Conservation (phyloP, 1,140 invertebrate genomes). For the Macrotrachela quadricornifera region DNA sequence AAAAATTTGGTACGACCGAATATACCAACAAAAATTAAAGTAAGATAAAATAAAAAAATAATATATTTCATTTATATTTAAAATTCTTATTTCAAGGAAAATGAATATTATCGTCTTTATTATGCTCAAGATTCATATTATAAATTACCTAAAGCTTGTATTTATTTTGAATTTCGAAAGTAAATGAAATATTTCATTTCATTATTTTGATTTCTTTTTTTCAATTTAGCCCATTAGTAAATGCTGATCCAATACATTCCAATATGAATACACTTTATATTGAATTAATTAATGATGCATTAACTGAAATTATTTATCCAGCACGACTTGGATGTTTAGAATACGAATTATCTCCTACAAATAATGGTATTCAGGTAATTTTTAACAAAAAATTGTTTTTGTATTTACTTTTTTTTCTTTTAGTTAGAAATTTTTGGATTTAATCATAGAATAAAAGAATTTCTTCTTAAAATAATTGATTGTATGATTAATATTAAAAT, state of each 20-base stretch:
- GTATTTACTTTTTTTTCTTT: slow-evolving; percentile 10
- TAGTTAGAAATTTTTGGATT: slow-evolving; percentile 65
- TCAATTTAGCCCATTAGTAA: slow-evolving; percentile 51
- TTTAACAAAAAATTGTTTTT: neutral
- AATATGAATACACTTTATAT: slow-evolving; percentile 65
- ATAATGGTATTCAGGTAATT: slow-evolving; percentile 58
- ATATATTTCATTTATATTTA: neutral
- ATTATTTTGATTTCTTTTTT: slow-evolving; percentile 14
- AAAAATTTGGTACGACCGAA: too few relatives aligned
- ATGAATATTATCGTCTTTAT: neutral
- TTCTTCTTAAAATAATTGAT: slow-evolving; percentile 66
- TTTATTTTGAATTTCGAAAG: slow-evolving; percentile 4
- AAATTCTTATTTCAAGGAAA: neutral
- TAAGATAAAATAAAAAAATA: too few relatives aligned
- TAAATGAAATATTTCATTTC: slow-evolving; percentile 8
- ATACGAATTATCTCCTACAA: slow-evolving; percentile 52
- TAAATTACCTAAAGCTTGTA: neutral
- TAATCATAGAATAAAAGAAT: slow-evolving; percentile 63
- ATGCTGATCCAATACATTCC: slow-evolving; percentile 57
- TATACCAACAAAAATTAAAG: too few relatives aligned
- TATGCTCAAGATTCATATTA: slow-evolving; percentile 6
- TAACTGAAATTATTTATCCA: slow-evolving; percentile 75
- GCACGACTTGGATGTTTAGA: slow-evolving; percentile 66
- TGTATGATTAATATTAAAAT: slow-evolving; percentile 57
- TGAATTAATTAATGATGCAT: slow-evolving; percentile 50